Evolutionary conservation across 2,888 invertebrate species (phyloP).

Genomic region (Macrophya annulata): DNA sequence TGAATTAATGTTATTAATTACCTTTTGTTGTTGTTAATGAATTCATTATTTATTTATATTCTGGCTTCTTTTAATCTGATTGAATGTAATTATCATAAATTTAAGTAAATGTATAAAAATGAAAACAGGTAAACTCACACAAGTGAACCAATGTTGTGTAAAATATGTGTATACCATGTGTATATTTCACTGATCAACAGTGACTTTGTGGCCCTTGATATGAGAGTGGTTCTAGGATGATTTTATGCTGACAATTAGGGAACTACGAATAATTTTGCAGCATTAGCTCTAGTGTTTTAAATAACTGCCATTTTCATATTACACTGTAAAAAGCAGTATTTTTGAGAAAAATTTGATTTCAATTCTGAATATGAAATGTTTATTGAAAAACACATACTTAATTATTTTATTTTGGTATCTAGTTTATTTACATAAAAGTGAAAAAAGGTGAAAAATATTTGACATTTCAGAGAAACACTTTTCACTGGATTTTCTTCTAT

Average conservation of each 20-base stretch:
- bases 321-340: neutral
- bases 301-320: neutral
- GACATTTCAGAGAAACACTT: too few species aligned
- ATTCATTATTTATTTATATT: neutral
- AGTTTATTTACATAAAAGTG: too few species aligned
- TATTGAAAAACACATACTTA: too few species aligned
- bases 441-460: too few species aligned
- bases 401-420: too few species aligned
- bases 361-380: neutral
- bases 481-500: too few species aligned
- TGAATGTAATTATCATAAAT: neutral
- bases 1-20: neutral
- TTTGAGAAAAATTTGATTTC: neutral
- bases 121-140: neutral
- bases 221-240: too few species aligned
- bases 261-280: too few species aligned
- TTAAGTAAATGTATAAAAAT: neutral
- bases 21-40: neutral
- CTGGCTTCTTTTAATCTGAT: neutral
- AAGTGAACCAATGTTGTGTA: neutral
- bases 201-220: too few species aligned
- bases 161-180: neutral
- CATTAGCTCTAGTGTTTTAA: neutral
- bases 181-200: too few species aligned
- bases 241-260: too few species aligned